These are phyloP conservation scores for Hexactinellida sp. DNA, from an alignment of 37 sponge, comb jelly and placozoan species.

Conservation along the genomic window DNA sequence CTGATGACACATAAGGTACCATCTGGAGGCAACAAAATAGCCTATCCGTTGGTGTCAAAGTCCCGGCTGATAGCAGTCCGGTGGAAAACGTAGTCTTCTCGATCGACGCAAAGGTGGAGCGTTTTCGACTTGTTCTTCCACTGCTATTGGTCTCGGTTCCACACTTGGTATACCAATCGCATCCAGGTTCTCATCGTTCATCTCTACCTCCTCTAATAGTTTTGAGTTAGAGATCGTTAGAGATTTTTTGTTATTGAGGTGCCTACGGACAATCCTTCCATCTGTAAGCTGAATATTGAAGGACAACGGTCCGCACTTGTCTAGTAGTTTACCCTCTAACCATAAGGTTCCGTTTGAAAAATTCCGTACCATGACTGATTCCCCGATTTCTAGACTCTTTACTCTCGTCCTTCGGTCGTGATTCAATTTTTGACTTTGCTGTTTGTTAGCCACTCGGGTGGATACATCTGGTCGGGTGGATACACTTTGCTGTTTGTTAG, in stretches of 20 bases:
- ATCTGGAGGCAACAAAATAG: background rate
- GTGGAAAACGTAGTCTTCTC: background rate
- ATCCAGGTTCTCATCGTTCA: background rate
- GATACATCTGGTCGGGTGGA: too few species aligned
- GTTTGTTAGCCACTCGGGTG: background rate
- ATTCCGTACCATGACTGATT: background rate
- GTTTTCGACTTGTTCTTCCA: background rate
- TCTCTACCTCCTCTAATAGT: background rate
- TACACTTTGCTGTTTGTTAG: background rate
- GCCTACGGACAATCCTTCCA: slow-evolving; percentile 13
- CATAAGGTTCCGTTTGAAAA: background rate
- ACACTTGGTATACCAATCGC: background rate
- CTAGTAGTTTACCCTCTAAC: background rate
- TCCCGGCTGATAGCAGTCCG: background rate
- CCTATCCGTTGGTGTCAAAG: background rate
- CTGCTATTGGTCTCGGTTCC: background rate
- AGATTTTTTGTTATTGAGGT: background rate
- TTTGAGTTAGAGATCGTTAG: background rate
- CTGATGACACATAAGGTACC: background rate
- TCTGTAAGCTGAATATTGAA: background rate
- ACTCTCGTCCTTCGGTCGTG: background rate
- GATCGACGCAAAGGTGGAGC: background rate
- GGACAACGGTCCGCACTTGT: slow-evolving; percentile 1
- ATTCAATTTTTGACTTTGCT: background rate
- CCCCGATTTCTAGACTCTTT: background rate